These are phyloP conservation scores for Aleiodes sp. DNA, from an alignment of 1,140 invertebrate species.

Conservation along the genomic window DNA sequence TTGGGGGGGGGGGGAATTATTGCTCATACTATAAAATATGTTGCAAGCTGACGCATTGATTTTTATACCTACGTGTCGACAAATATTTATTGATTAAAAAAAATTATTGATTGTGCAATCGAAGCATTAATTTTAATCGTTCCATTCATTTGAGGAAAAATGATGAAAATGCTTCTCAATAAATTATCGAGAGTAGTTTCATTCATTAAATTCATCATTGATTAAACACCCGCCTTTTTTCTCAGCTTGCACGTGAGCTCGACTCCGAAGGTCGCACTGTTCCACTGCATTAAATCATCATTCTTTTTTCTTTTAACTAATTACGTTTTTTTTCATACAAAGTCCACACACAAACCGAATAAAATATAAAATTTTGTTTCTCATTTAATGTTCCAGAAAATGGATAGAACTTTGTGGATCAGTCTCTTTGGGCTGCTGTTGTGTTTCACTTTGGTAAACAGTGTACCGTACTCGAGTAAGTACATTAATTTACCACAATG, in stretches of 20 bases:
- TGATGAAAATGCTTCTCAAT: not conserved
- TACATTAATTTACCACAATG: constrained; percentile 37
- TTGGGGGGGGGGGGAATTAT: not conserved
- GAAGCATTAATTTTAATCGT: not conserved
- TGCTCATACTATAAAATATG: not conserved
- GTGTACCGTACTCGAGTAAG: constrained; percentile 58
- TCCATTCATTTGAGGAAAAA: not conserved
- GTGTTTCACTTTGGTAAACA: constrained; percentile 37
- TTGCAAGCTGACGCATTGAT: constrained; percentile 6
- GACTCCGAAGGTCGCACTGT: not conserved
- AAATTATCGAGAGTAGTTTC: not conserved
- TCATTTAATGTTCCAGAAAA: constrained; percentile 28
- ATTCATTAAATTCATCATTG: not conserved
- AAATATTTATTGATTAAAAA: not conserved
- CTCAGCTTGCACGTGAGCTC: not conserved
- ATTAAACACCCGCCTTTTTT: not conserved
- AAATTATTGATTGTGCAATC: not conserved
- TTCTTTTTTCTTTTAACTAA: not conserved
- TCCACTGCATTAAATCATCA: not conserved
- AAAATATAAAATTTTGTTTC: too few species aligned
- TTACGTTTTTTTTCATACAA: not conserved
- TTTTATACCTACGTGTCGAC: not conserved
- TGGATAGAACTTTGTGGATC: constrained; percentile 31
- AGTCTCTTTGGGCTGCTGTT: constrained; percentile 39
- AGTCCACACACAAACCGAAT: too few species aligned